Base-by-base conservation (phyloP, 2,797 vertebrate genomes). In the Zenarchopterus dispar region DNA sequence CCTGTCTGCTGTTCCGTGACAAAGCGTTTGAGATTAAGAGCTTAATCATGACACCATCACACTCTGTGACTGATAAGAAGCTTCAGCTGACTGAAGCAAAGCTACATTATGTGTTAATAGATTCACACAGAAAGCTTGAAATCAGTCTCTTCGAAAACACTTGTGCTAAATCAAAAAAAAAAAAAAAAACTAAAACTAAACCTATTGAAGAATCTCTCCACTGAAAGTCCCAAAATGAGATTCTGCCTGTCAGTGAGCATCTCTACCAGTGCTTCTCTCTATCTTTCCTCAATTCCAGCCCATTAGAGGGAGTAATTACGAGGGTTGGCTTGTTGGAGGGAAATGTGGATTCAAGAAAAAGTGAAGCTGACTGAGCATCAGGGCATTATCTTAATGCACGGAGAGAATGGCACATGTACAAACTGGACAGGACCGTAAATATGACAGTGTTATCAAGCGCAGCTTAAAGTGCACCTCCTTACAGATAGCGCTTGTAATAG, bases 281-380 rank as follows among this genome's bases (percentile, higher is more conserved):
- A 33, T 54, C 70, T 36, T 33, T 17, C 33, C 39, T 63, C 49
- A 46, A 66, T 44, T 62, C 36, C 21, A 33, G 24, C 39, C 41
- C 75, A 68, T 80, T 77, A 67, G n/a, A 76, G 70, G 58, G 61
- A 76, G 58, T 79, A 61, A 85, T 59, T 53, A 63, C 62, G 59
- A 56, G 54, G 44, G 71, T 55, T 10, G 18, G 53, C 57, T 44
- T 60, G 54, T 47, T 74, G 44, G 36, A 36, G 80, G 78, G 62
- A 82, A 78, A 78, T 66, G 59, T 23, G 5, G 16, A 56, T 42
- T 46, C 57, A 18, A 58, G 42, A 55, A 55, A 36, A 65, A 51
- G 8, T 39, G 24, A 28, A 50, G 21, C 9, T 50, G 23, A 62
- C 18, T 64, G 36, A 36, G 45, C 21, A 17, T 67, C 53, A 82